These are phyloP conservation scores for Polietes domitor DNA, from an alignment of 2,888 invertebrate species.

Conservation along the genomic window DNA sequence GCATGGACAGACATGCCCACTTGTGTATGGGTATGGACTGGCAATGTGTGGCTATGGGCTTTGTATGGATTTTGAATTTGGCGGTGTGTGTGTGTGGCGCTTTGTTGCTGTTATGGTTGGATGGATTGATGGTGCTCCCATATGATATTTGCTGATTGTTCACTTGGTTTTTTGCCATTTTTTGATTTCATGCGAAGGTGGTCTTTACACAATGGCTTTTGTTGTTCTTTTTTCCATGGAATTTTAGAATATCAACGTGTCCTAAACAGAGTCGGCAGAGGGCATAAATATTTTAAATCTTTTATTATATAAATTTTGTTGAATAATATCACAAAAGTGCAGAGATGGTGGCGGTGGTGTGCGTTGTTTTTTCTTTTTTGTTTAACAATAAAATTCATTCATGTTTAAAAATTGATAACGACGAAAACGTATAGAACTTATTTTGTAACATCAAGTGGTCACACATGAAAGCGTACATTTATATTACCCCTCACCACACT, in stretches of 20 bases:
- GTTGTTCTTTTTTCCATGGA: neutral
- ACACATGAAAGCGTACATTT: slow-evolving; percentile 28
- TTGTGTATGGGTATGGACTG: no score
- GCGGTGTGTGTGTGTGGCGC: neutral
- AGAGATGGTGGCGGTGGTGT: neutral
- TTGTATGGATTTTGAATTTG: slow-evolving; percentile 46
- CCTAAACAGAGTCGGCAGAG: slow-evolving; percentile 48
- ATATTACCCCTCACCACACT: no score
- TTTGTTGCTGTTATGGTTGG: slow-evolving; percentile 27
- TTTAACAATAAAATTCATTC: slow-evolving; percentile 59
- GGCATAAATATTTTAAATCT: slow-evolving; percentile 53
- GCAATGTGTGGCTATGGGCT: slow-evolving; percentile 20
- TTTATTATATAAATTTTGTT: slow-evolving; percentile 39
- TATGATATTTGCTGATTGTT: slow-evolving; percentile 59
- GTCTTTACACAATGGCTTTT: slow-evolving; percentile 21
- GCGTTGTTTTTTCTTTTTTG: neutral
- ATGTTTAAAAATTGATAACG: slow-evolving; percentile 65
- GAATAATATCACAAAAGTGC: neutral
- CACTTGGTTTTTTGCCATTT: slow-evolving; percentile 37
- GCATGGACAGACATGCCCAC: neutral
- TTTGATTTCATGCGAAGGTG: slow-evolving; percentile 24
- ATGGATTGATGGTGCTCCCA: slow-evolving; percentile 52
- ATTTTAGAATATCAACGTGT: slow-evolving; percentile 45
- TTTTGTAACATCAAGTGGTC: slow-evolving; percentile 47
- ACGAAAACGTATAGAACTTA: slow-evolving; percentile 37